Evolutionary conservation across 2,113 vertebrate species (phyloP), one percentile per base, ranked within the genome.

Genomic region (Protomyctophum bolini): DNA sequence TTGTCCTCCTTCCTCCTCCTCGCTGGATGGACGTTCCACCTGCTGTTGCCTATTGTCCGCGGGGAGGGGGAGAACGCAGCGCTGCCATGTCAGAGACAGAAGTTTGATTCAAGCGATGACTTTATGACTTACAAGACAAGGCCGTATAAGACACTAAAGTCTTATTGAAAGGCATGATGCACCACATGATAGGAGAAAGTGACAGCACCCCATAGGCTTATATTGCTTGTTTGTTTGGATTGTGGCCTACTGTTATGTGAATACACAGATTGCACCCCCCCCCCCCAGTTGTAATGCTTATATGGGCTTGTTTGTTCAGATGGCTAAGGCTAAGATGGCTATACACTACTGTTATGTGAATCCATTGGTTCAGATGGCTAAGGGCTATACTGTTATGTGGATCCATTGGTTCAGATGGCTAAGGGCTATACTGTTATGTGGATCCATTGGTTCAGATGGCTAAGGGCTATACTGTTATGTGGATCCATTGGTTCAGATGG

Each of bases 31-130:
- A 61, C 89, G 89, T 88, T 88, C 93, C 95, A 97, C 95, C 95
- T 97, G 95, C 94, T 94, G 94, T 79, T 3, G 94, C 84, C 88
- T 75, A 87, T 95, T 95, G 93, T 95, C 86, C 60, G 5, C 0
- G 21, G 0, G 45, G 45, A 29, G 49, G 28, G 6, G 50, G 73
- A 76, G 75, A 33, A 54, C 50, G 70, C 56, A 15, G 73, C 56
- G 62, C 59, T 72, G 77, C 68, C 21, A 78, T 76, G 81, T 93
- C 83, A 82, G 86, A 87, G 86, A 89, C 91, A 91, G 91, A 77
- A 91, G 92, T 93, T 94, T 90, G 93, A 93, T 94, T 90, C 85
- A 84, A 80, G 75, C 79, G 80, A 84, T 93, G 87, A 91, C 91
- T 94, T 97, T 91, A 90, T 88, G 87, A 83, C 91, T 83, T n/a